A percentile compares a stretch with the other conserved stretches of the same genome.
phyloP scores from a whole-genome alignment of 2,888 invertebrate genomes.

The Epistrophe grossulariae region DNA sequence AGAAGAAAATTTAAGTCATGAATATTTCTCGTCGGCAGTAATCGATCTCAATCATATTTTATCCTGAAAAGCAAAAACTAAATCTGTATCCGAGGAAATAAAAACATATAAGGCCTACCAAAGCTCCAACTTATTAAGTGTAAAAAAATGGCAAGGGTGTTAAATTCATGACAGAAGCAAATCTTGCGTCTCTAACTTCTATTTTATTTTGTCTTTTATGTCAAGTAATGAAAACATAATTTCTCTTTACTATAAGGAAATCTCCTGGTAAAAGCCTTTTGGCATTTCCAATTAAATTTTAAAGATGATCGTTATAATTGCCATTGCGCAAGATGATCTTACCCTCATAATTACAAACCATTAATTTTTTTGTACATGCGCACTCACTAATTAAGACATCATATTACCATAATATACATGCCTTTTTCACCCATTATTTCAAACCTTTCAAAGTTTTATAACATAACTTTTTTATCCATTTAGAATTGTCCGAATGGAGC shows the following conservation, averaged over 20 bases:
- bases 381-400: slow-evolving; percentile 30
- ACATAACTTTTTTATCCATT: neutral
- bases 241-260: neutral
- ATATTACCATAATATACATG: slow-evolving; percentile 16
- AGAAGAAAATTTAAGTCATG: too few relatives aligned
- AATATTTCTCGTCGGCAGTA: too few relatives aligned
- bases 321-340: too few relatives aligned
- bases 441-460: neutral
- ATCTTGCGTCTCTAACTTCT: neutral
- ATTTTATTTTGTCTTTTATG: neutral
- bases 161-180: too few relatives aligned
- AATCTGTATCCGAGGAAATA: too few relatives aligned
- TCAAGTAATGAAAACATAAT: neutral
- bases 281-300: neutral
- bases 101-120: too few relatives aligned
- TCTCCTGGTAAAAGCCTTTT: neutral
- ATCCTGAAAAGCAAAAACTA: too few relatives aligned
- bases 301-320: neutral
- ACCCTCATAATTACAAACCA: neutral
- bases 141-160: too few relatives aligned
- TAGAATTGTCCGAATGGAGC: neutral
- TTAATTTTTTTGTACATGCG: neutral
- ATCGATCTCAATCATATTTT: too few relatives aligned
- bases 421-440: neutral
- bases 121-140: too few relatives aligned